Conservation (phyloP, 2,888 invertebrate species). For the Epistrophe eligans region DNA sequence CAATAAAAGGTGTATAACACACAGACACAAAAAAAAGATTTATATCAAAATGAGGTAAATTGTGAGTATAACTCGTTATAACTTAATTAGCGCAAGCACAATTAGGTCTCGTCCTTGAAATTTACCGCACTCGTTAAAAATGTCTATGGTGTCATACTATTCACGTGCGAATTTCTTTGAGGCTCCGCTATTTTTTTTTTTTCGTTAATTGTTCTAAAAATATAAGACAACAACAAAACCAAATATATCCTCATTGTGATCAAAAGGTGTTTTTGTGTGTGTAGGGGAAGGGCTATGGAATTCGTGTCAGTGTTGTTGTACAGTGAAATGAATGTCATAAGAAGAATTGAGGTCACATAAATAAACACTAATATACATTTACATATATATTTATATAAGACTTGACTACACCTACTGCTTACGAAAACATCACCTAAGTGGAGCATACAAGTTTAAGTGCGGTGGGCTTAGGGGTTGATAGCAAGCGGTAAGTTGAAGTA, state of each 20-base stretch:
- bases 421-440: slow-evolving; percentile 45
- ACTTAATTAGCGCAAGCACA: slow-evolving; percentile 44
- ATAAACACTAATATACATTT: slow-evolving; percentile 31
- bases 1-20: neutral
- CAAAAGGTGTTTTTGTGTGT: slow-evolving; percentile 23
- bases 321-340: slow-evolving; percentile 50
- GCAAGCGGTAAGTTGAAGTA: neutral
- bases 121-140: slow-evolving; percentile 42
- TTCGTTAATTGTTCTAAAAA: slow-evolving; percentile 26
- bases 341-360: slow-evolving; percentile 63
- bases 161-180: slow-evolving; percentile 35
- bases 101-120: slow-evolving; percentile 71
- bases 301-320: slow-evolving; percentile 32
- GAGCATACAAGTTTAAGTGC: slow-evolving; percentile 31
- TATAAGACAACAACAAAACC: slow-evolving; percentile 16
- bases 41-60: slow-evolving; percentile 20
- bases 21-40: slow-evolving; percentile 5
- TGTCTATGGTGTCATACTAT: slow-evolving; percentile 52
- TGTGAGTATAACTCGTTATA: slow-evolving; percentile 49
- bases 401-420: neutral
- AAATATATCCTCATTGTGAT: slow-evolving; percentile 31
- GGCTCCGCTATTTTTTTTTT: neutral
- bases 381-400: neutral
- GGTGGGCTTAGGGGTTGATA: neutral
- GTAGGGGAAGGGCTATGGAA: slow-evolving; percentile 43